A percentile compares a stretch with the other conserved stretches of the same genome.
Conservation (phyloP, 2,113 vertebrate genomes). For the Daboia siamensis region DNA sequence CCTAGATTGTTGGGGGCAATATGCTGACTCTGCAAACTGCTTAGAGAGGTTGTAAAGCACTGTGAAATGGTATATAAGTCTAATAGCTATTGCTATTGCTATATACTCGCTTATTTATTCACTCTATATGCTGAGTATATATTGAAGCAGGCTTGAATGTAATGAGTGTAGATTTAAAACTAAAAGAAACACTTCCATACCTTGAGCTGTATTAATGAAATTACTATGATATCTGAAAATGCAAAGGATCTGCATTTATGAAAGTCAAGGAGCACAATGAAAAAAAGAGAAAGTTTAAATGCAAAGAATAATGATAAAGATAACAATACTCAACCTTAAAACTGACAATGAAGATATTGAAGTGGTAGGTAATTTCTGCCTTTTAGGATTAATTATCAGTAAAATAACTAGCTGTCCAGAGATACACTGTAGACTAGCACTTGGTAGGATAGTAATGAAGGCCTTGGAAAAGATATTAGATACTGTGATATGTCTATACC, state of each 20-base stretch:
- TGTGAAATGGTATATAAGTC: too few species aligned
- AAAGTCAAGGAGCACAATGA: not conserved
- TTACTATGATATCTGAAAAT: not conserved
- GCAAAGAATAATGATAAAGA: not conserved
- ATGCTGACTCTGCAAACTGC: too few species aligned
- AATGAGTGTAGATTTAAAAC: not conserved
- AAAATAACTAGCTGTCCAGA: not conserved
- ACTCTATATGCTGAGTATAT: not conserved
- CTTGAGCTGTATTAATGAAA: not conserved
- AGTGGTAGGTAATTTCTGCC: not conserved
- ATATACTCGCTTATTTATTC: not conserved
- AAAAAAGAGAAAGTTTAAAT: not conserved
- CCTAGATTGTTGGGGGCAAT: too few species aligned
- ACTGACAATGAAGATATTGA: not conserved
- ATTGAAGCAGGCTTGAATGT: not conserved
- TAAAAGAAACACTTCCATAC: not conserved
- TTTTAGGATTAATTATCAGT: not conserved
- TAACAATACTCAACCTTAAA: not conserved
- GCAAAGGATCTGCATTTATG: not conserved
- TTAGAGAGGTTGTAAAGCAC: too few species aligned
- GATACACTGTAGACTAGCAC: not conserved
- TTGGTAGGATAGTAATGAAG: not conserved
- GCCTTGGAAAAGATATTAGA: not conserved
- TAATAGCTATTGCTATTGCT: too few species aligned
- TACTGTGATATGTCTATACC: not conserved